Conservation (phyloP, 2,113 vertebrate genomes). For the Acanthisitta chloris region DNA sequence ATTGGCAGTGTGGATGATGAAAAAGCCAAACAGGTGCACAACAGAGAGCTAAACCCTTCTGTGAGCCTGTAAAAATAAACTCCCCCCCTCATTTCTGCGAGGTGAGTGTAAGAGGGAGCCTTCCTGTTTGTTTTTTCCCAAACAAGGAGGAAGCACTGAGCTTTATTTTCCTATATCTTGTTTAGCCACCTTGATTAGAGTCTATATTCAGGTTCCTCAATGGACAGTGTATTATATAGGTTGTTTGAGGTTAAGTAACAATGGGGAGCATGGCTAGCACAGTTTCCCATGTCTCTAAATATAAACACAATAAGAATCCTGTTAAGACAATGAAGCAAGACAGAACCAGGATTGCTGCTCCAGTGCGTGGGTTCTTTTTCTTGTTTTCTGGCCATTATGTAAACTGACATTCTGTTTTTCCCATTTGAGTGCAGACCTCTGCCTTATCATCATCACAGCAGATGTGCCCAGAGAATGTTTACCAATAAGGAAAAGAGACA, state of each 20-base stretch:
- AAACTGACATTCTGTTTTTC: constrained; percentile 61
- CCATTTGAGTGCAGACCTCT: constrained; percentile 47
- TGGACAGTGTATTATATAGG: constrained; percentile 29
- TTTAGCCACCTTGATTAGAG: constrained; percentile 48
- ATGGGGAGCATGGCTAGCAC: constrained; percentile 41
- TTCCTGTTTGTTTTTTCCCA: constrained; percentile 56
- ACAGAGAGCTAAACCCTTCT: background rate
- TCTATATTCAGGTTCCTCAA: constrained; percentile 20
- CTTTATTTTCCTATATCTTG: constrained; percentile 60
- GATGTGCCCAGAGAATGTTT: constrained; percentile 61
- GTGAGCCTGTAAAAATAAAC: background rate
- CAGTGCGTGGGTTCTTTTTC: background rate
- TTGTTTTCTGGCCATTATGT: constrained; percentile 61
- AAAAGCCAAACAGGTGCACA: constrained; percentile 36
- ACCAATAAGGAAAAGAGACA: constrained; percentile 63
- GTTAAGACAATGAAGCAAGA: constrained; percentile 60
- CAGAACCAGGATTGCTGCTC: constrained; percentile 32
- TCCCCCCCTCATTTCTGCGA: background rate
- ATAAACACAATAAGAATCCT: constrained; percentile 69
- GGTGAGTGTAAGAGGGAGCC: background rate
- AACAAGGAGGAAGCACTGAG: constrained; percentile 39
- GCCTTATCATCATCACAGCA: constrained; percentile 61
- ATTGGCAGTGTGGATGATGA: background rate
- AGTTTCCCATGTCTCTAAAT: constrained; percentile 71
- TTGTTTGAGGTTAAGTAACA: constrained; percentile 67